phyloP scores from a whole-genome alignment of 2,888 invertebrate species.

The Aphodius sticticus region DNA sequence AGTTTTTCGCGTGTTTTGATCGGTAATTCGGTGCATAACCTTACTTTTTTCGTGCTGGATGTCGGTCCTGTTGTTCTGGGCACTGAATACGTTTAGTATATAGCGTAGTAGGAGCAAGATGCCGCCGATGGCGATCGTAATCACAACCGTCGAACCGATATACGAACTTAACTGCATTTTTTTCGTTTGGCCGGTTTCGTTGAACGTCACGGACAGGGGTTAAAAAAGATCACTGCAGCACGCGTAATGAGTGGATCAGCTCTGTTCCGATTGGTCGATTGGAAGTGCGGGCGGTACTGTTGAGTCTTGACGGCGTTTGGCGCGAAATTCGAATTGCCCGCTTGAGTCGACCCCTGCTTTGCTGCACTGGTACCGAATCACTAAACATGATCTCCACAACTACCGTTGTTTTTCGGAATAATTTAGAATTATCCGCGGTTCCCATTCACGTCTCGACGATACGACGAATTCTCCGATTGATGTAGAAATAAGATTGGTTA shows the following conservation, averaged over 20 bases:
- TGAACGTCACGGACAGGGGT: neutral
- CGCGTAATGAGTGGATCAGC: slow-evolving; percentile 19
- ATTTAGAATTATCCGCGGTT: neutral
- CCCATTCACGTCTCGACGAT: neutral
- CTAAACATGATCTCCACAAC: neutral
- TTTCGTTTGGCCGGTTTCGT: slow-evolving; percentile 23
- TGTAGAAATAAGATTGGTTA: neutral
- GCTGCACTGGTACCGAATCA: neutral
- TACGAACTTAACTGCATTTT: slow-evolving; percentile 47
- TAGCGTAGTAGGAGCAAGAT: slow-evolving; percentile 50
- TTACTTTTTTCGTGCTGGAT: slow-evolving; percentile 36
- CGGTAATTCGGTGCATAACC: neutral
- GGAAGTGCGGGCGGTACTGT: neutral
- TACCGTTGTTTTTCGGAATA: neutral
- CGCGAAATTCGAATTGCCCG: slow-evolving; percentile 38
- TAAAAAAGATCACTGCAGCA: slow-evolving; percentile 22
- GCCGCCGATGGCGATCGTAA: slow-evolving; percentile 51
- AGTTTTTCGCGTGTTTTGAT: slow-evolving; percentile 49
- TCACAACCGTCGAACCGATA: slow-evolving; percentile 51
- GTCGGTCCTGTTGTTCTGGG: slow-evolving; percentile 47
- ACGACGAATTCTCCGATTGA: neutral
- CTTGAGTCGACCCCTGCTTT: neutral
- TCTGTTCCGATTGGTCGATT: slow-evolving; percentile 24
- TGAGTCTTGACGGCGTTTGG: neutral
- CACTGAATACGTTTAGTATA: slow-evolving; percentile 47